Conservation (phyloP, 2,888 invertebrate species). For the Anticlea derivata region DNA sequence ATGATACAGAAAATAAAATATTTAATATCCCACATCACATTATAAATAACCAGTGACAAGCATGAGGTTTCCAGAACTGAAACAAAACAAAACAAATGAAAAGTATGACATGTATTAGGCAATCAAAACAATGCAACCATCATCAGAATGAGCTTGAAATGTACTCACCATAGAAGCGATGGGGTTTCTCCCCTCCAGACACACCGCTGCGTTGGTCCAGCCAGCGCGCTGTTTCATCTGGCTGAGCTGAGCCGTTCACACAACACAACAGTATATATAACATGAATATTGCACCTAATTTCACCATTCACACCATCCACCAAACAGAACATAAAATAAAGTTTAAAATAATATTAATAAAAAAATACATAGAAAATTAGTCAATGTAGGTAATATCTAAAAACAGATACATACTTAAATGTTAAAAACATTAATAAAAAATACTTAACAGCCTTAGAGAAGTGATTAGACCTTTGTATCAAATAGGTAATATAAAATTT, state of each 20-base stretch:
- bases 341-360: constrained; percentile 58
- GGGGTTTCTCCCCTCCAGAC: constrained; percentile 67
- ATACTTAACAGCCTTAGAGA: too few relatives aligned
- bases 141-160: constrained; percentile 26
- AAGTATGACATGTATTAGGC: constrained; percentile 28
- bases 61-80: constrained; percentile 61
- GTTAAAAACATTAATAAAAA: background rate
- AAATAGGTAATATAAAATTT: too few relatives aligned
- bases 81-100: constrained; percentile 60
- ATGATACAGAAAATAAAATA: constrained; percentile 36
- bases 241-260: constrained; percentile 81
- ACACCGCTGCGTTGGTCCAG: constrained; percentile 71
- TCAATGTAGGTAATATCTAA: constrained; percentile 8
- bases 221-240: constrained; percentile 79
- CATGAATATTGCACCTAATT: constrained; percentile 82
- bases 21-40: constrained; percentile 41
- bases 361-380: constrained; percentile 29
- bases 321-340: constrained; percentile 77
- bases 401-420: constrained; percentile 20
- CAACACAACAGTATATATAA: constrained; percentile 84
- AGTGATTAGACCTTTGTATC: too few relatives aligned
- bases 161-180: constrained; percentile 81
- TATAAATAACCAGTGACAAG: constrained; percentile 52
- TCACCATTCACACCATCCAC: constrained; percentile 78
- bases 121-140: constrained; percentile 33